Evolutionary conservation across 2,888 invertebrate species (phyloP).

Genomic region (Itoplectis maculator): DNA sequence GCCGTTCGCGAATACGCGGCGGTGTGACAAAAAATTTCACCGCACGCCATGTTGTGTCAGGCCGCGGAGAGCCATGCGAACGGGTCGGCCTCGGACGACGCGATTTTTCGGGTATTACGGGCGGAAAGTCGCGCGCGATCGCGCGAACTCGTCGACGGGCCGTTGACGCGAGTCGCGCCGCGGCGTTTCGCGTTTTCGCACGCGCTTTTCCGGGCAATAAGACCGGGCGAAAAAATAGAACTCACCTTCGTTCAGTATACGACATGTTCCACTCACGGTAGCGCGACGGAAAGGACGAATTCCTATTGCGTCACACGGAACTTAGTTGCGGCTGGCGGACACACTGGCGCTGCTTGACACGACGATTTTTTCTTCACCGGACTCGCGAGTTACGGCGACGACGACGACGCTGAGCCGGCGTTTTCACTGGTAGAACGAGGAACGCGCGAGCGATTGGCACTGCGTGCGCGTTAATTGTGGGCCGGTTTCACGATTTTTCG

Average conservation of each 20-base stretch:
- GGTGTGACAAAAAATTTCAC: constrained; percentile 78
- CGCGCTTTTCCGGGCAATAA: constrained; percentile 42
- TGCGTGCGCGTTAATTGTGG: constrained; percentile 48
- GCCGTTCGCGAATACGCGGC: constrained; percentile 1
- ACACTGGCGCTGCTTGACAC: constrained; percentile 77
- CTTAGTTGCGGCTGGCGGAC: constrained; percentile 75
- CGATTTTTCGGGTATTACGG: constrained; percentile 41
- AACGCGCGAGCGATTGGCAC: constrained; percentile 19
- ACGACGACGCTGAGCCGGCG: too few relatives aligned
- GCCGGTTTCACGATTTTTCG: constrained; percentile 45
- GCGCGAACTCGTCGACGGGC: constrained; percentile 30
- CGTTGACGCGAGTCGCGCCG: constrained; percentile 14
- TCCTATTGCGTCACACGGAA: constrained; percentile 82
- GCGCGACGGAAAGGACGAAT: constrained; percentile 90
- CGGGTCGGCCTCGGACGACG: constrained; percentile 73
- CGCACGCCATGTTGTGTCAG: constrained; percentile 88
- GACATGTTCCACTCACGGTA: constrained; percentile 93
- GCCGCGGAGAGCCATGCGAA: constrained; percentile 78
- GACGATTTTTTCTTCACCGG: constrained; percentile 41
- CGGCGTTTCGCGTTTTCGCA: constrained; percentile 18
- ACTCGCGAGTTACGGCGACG: too few relatives aligned
- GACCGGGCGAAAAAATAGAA: constrained; percentile 83
- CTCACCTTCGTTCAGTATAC: constrained; percentile 93
- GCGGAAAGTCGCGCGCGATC: constrained; percentile 11
- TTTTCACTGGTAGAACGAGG: background rate